phyloP scores from a whole-genome alignment of 2,888 invertebrate species.

The Mesodorylaimus sp. region DNA sequence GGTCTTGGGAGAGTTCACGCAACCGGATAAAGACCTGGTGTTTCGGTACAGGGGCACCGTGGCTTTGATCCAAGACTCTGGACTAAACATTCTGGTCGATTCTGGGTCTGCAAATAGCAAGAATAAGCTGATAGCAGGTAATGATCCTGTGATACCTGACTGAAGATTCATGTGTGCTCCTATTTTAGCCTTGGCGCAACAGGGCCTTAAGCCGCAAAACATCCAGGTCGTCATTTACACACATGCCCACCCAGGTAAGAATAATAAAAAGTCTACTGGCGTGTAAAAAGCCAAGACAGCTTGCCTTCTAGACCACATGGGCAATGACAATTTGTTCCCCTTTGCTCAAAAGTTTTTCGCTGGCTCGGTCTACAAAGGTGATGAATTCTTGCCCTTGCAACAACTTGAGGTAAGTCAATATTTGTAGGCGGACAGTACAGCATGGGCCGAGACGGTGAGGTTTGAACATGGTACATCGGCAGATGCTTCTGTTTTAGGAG shows the following conservation, averaged over 20 bases:
- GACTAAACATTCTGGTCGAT: slow-evolving; percentile 1
- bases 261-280: too few relatives aligned
- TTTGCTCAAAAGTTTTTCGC: slow-evolving; percentile 22
- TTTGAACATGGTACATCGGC: too few relatives aligned
- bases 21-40: too few relatives aligned
- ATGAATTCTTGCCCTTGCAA: not conserved
- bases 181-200: slow-evolving; percentile 5
- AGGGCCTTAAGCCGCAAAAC: slow-evolving; percentile 2
- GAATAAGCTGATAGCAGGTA: not conserved
- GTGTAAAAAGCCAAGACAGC: too few relatives aligned
- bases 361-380: slow-evolving; percentile 2
- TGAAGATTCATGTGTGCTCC: too few relatives aligned
- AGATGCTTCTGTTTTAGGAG: too few relatives aligned
- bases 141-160: not conserved
- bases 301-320: too few relatives aligned
- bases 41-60: too few relatives aligned
- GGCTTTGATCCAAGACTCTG: not conserved
- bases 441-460: too few relatives aligned
- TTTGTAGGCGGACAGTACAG: too few relatives aligned
- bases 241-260: not conserved
- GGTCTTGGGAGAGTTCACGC: too few relatives aligned
- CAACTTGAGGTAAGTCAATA: not conserved
- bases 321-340: slow-evolving; percentile 12
- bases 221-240: slow-evolving; percentile 2
- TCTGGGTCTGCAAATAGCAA: not conserved